Evolutionary conservation across 1,140 invertebrate species (phyloP).

Genomic region (Caenorhabditis brenneri): DNA sequence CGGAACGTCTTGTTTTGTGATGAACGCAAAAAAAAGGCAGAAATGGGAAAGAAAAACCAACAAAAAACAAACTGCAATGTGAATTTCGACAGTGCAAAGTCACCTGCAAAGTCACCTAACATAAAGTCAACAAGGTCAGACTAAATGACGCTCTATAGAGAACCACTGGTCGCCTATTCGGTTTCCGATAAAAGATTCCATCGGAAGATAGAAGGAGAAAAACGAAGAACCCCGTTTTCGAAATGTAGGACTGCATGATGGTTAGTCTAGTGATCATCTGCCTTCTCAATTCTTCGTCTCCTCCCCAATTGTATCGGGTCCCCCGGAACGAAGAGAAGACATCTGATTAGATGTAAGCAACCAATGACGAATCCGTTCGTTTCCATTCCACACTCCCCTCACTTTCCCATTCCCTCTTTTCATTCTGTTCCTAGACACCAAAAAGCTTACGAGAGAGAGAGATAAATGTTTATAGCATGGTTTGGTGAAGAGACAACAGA

Average conservation of each 20-base stretch:
- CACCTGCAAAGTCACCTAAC: not conserved
- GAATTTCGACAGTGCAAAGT: not conserved
- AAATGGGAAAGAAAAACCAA: not conserved
- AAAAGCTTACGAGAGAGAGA: conserved; percentile 21
- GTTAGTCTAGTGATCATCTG: conserved; percentile 37
- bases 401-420: not conserved
- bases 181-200: not conserved
- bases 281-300: not conserved
- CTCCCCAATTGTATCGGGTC: not conserved
- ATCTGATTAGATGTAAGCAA: conserved; percentile 27
- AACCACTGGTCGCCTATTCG: conserved; percentile 13
- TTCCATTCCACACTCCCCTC: not conserved
- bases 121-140: not conserved
- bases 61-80: not conserved
- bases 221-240: not conserved
- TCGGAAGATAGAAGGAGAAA: not conserved
- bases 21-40: too few relatives aligned
- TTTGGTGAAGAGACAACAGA: conserved; percentile 7
- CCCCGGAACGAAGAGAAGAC: conserved; percentile 5
- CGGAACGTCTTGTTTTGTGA: too few relatives aligned
- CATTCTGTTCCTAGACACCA: conserved; percentile 7
- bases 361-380: conserved; percentile 30
- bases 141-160: conserved; percentile 8
- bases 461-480: conserved; percentile 27
- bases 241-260: conserved; percentile 37